These are phyloP conservation scores for Trichogramma dendrolimi DNA, from an alignment of 2,888 invertebrate species.

Conservation along the genomic window DNA sequence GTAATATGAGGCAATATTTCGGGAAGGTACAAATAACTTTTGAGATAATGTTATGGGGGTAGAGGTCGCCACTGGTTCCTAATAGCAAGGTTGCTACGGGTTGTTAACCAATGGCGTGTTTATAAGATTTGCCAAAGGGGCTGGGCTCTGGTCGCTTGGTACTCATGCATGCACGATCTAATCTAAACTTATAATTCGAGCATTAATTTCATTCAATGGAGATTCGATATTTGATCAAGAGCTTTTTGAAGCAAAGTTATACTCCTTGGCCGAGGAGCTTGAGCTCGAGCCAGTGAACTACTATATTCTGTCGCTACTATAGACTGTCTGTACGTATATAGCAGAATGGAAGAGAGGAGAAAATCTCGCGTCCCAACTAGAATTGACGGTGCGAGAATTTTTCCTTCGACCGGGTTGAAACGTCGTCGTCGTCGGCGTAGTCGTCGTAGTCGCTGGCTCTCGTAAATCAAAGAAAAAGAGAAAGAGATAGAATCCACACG, in stretches of 20 bases:
- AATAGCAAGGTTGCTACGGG: too few relatives aligned
- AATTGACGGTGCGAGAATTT: slow-evolving; percentile 21
- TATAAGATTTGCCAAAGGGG: too few relatives aligned
- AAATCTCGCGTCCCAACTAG: slow-evolving; percentile 6
- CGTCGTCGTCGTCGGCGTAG: background rate
- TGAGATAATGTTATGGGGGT: too few relatives aligned
- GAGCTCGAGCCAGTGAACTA: too few relatives aligned
- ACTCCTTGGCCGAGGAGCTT: background rate
- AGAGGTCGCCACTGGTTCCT: too few relatives aligned
- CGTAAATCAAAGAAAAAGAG: background rate
- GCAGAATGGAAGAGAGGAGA: background rate
- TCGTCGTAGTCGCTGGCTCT: background rate
- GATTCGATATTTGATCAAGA: slow-evolving; percentile 27
- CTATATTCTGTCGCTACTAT: too few relatives aligned
- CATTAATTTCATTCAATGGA: slow-evolving; percentile 25
- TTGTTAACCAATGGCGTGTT: too few relatives aligned
- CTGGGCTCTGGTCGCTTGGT: too few relatives aligned
- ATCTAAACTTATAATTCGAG: slow-evolving; percentile 25
- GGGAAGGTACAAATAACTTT: too few relatives aligned
- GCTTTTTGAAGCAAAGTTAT: background rate
- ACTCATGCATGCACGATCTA: background rate
- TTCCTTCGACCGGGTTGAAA: slow-evolving; percentile 4
- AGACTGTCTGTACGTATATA: too few relatives aligned
- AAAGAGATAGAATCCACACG: slow-evolving; percentile 2
- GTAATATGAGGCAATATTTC: too few relatives aligned